Conservation (phyloP, 2,113 vertebrate species). For the Micronycteris hirsuta region DNA sequence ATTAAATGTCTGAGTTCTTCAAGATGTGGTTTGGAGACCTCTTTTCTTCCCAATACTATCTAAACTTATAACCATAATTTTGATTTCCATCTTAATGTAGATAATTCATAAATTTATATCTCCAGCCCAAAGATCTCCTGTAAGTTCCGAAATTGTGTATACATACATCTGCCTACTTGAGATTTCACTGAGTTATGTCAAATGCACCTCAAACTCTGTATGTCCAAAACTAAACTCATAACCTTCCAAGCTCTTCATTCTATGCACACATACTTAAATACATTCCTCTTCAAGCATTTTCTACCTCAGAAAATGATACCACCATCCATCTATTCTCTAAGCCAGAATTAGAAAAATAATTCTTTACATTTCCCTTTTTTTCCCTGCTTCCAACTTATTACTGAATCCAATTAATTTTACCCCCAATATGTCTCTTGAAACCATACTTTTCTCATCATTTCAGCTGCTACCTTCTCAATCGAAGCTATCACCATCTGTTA, state of each 20-base stretch:
- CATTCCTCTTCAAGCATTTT: background rate
- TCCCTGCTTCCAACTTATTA: slow-evolving; percentile 3
- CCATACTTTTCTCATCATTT: background rate
- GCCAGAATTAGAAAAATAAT: background rate
- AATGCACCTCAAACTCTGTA: background rate
- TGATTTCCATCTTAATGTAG: background rate
- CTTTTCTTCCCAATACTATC: background rate
- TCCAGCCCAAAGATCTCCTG: background rate
- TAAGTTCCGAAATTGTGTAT: background rate
- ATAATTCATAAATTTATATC: slow-evolving; percentile 3
- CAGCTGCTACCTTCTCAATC: background rate
- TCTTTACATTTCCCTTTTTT: background rate
- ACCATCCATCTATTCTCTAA: slow-evolving; percentile 28
- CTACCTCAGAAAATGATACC: background rate
- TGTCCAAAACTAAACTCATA: background rate
- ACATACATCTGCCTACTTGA: background rate
- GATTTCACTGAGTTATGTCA: background rate
- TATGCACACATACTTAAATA: background rate
- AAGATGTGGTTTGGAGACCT: background rate
- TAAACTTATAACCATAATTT: slow-evolving; percentile 8
- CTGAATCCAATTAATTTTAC: background rate
- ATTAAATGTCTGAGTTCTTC: background rate
- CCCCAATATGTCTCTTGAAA: background rate
- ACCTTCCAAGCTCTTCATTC: background rate
- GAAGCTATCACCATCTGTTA: background rate